These are phyloP conservation scores for Darevskia nairensis DNA, from an alignment of 2,797 vertebrate genomes.

Conservation along the genomic window DNA sequence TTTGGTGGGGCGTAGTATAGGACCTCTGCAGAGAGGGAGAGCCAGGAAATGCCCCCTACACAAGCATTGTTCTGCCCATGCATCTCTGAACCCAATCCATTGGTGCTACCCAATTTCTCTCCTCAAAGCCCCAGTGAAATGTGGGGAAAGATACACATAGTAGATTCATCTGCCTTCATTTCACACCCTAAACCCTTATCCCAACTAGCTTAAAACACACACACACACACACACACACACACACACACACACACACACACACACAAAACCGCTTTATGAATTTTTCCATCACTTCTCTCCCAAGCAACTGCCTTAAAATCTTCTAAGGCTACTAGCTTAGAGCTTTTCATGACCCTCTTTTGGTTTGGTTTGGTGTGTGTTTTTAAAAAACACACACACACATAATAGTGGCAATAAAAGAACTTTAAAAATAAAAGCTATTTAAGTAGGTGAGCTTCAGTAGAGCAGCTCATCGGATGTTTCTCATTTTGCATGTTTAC, in stretches of 20 bases:
- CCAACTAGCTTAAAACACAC: background rate
- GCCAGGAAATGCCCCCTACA: too few relatives aligned
- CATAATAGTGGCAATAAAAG: background rate
- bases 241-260: too few relatives aligned
- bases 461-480: accelerated
- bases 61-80: too few relatives aligned
- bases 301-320: background rate
- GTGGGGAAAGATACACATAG: background rate
- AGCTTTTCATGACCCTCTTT: background rate
- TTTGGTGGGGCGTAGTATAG: too few relatives aligned
- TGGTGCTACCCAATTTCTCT: background rate
- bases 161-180: background rate
- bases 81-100: too few relatives aligned
- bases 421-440: background rate
- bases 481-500: slow-evolving; percentile 25
- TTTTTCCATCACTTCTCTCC: background rate
- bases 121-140: background rate
- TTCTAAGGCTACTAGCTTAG: background rate
- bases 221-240: too few relatives aligned
- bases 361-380: background rate
- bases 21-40: background rate
- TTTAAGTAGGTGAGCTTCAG: background rate
- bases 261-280: background rate
- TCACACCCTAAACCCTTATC: background rate
- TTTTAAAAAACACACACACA: background rate